Percentiles rank a stretch among this genome's conserved stretches.
Evolutionary conservation across 2,888 invertebrate genomes (phyloP).

Genomic region (Agriotes lineatus): DNA sequence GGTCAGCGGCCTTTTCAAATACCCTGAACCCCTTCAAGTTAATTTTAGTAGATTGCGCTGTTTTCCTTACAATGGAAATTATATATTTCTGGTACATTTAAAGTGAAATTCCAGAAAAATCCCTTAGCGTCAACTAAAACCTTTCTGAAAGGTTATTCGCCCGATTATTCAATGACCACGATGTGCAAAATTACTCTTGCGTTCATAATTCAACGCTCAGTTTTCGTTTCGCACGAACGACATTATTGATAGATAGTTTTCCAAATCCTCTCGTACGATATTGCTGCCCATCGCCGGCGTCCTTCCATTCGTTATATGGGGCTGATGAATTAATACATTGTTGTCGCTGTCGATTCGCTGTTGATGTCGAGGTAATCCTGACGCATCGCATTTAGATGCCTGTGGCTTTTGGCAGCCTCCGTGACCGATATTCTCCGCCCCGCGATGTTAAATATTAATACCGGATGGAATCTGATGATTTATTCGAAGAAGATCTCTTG

Average conservation of each 20-base stretch:
- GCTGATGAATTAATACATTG: constrained; percentile 24
- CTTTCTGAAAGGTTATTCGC: too few species aligned
- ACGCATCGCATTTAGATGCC: constrained; percentile 20
- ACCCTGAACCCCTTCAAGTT: too few species aligned
- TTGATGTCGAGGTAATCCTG: constrained; percentile 12
- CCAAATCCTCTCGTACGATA: constrained; percentile 1
- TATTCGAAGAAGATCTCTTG: constrained; percentile 26
- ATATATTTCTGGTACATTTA: too few species aligned
- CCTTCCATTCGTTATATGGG: constrained; percentile 8
- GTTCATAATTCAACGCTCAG: not conserved
- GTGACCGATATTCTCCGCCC: constrained; percentile 22
- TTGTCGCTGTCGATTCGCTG: constrained; percentile 6
- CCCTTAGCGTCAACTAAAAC: too few species aligned
- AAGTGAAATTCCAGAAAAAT: too few species aligned
- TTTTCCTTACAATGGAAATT: too few species aligned
- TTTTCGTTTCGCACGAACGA: not conserved
- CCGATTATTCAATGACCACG: not conserved
- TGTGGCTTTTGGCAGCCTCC: constrained; percentile 1
- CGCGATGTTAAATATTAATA: constrained; percentile 31
- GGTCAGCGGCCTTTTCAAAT: too few species aligned
- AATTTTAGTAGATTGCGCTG: too few species aligned
- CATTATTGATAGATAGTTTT: constrained; percentile 13
- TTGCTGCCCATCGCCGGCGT: constrained; percentile 8
- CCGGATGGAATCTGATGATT: constrained; percentile 28
- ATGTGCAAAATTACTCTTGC: not conserved